Percentiles rank a stretch among this genome's conserved stretches.
phyloP scores from a whole-genome alignment of 2,888 invertebrate genomes.

The Drosophila testacea region DNA sequence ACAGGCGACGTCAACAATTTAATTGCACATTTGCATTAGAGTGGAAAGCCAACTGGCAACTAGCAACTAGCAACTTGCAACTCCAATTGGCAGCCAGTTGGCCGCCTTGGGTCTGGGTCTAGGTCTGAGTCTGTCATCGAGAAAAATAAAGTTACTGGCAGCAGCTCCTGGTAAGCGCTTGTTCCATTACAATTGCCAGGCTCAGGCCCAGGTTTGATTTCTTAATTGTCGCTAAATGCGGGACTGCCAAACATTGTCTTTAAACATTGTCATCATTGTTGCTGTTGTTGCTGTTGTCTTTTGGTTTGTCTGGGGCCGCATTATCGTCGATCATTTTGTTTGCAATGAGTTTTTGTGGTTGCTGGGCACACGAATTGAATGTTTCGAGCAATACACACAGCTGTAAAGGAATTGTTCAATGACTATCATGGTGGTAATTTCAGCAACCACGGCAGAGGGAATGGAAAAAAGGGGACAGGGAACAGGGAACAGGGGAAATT shows the following conservation, averaged over 20 bases:
- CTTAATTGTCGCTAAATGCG: conserved; percentile 82
- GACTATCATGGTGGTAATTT: conserved; percentile 79
- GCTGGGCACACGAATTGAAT: conserved; percentile 75
- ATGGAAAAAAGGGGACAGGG: conserved; percentile 6
- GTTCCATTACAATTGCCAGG: conserved; percentile 68
- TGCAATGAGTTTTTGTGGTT: conserved; percentile 75
- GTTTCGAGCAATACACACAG: conserved; percentile 47
- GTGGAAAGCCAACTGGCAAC: conserved; percentile 51
- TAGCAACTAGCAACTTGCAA: conserved; percentile 1
- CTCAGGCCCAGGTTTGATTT: conserved; percentile 72
- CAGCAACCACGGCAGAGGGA: conserved; percentile 26
- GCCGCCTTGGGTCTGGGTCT: conserved; percentile 18
- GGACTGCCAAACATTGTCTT: conserved; percentile 66
- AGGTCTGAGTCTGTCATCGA: conserved; percentile 54
- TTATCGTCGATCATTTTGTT: conserved; percentile 77
- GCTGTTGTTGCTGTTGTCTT: conserved; percentile 23
- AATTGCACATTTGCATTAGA: conserved; percentile 81
- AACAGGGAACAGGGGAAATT: conserved; percentile 25
- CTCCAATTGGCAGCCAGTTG: conserved; percentile 11
- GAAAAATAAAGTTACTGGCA: conserved; percentile 28
- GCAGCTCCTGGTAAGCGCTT: conserved; percentile 61
- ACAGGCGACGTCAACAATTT: conserved; percentile 77
- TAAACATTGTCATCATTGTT: conserved; percentile 30
- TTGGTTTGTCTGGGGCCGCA: conserved; percentile 45
- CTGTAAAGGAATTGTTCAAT: conserved; percentile 63